Conservation (phyloP, 1,140 invertebrate species). For the Drosophila pseudoananassae region DNA sequence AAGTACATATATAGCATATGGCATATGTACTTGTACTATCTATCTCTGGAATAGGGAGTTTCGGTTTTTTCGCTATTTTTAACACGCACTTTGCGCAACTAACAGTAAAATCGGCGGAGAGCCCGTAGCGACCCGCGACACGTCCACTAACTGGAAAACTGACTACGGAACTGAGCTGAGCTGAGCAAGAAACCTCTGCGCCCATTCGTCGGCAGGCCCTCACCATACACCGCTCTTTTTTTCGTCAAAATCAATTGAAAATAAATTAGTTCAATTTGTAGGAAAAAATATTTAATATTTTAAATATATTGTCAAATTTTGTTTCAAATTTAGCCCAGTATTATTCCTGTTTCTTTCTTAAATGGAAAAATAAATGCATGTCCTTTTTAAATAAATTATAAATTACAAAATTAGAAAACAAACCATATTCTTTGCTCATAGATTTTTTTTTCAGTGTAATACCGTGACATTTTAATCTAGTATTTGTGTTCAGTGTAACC, state of each 20-base stretch:
- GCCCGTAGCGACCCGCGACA: slow-evolving; percentile 39
- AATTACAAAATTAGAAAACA: too few relatives aligned
- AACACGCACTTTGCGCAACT: slow-evolving; percentile 69
- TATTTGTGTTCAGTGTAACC: slow-evolving; percentile 1
- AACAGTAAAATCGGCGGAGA: slow-evolving; percentile 59
- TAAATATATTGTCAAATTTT: too few relatives aligned
- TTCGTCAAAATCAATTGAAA: background rate
- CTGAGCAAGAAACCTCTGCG: slow-evolving; percentile 49
- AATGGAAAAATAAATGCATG: too few relatives aligned
- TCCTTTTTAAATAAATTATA: too few relatives aligned
- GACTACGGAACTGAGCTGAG: slow-evolving; percentile 43
- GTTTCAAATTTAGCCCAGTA: too few relatives aligned
- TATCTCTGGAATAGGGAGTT: slow-evolving; percentile 23
- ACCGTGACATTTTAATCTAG: background rate
- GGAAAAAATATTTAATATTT: background rate
- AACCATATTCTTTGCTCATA: too few relatives aligned
- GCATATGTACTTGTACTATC: background rate
- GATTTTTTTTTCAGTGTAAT: background rate
- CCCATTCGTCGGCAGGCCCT: background rate
- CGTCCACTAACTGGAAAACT: slow-evolving; percentile 46
- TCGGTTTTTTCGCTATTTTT: slow-evolving; percentile 54
- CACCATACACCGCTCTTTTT: background rate
- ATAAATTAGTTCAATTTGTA: background rate
- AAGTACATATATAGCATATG: background rate
- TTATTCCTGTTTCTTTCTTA: too few relatives aligned